These are phyloP conservation scores for Piliocolobus tephrosceles DNA, from an alignment of 2,113 vertebrate genomes.

Conservation along the genomic window DNA sequence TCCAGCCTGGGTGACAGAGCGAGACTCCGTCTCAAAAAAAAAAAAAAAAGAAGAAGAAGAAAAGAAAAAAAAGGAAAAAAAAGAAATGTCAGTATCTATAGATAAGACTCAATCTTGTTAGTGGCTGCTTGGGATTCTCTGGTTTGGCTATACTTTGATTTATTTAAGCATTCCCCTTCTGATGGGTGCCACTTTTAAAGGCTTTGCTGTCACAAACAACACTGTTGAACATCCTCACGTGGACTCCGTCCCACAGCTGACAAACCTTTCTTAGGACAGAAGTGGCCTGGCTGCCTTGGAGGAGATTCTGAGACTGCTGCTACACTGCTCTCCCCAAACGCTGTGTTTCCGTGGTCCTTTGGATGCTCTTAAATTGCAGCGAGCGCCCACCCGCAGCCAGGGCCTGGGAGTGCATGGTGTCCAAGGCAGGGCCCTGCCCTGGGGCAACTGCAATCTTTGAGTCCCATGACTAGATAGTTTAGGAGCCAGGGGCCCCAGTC, in stretches of 20 bases:
- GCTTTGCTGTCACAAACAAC: neutral
- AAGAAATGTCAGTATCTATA: neutral
- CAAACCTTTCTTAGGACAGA: neutral
- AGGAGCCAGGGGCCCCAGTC: neutral
- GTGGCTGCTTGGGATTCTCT: neutral
- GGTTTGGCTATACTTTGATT: neutral
- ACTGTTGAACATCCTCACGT: fast-evolving
- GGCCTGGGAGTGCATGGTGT: neutral
- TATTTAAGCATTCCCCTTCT: neutral
- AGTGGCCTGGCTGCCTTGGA: neutral
- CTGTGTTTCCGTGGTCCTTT: neutral
- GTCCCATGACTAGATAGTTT: neutral
- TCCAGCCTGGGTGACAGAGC: too few relatives aligned
- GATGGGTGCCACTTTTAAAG: neutral
- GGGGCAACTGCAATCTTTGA: neutral
- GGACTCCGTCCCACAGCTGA: too few relatives aligned
- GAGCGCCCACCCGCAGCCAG: neutral
- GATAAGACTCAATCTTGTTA: neutral
- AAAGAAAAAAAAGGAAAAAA: neutral
- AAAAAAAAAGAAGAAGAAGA: too few relatives aligned
- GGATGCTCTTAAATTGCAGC: too few relatives aligned
- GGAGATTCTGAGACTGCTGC: neutral
- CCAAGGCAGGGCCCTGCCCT: neutral
- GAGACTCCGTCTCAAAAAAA: too few relatives aligned
- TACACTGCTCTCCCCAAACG: too few relatives aligned